Evolutionary conservation across 2,113 vertebrate species (phyloP).

Genomic region (Mus pahari): DNA sequence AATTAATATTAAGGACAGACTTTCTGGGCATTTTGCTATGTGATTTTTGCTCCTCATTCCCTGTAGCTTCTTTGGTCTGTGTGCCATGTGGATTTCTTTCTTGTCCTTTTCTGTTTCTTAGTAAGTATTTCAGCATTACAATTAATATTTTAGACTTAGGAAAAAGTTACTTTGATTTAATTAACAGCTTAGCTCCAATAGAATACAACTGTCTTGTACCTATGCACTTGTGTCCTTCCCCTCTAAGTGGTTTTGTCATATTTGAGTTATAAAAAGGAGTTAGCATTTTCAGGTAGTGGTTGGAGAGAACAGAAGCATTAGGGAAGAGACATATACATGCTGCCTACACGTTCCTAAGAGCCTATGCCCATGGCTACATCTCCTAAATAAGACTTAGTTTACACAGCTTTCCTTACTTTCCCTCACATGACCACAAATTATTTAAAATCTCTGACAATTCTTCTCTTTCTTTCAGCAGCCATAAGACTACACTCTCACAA

Average conservation of each 20-base stretch:
- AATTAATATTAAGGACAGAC: not conserved
- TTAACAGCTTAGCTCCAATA: not conserved
- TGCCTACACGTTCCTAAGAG: not conserved
- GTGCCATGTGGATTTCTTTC: not conserved
- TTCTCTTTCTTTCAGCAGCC: not conserved
- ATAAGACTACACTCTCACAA: constrained; percentile 31
- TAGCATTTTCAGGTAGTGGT: constrained; percentile 44
- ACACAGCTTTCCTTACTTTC: constrained; percentile 59
- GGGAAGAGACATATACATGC: constrained; percentile 2
- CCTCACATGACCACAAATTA: constrained; percentile 45
- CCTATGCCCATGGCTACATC: not conserved
- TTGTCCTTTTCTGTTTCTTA: not conserved
- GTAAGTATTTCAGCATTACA: not conserved
- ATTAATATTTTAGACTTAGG: not conserved
- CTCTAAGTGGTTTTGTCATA: not conserved
- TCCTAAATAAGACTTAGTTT: constrained; percentile 34
- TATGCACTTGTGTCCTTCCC: not conserved
- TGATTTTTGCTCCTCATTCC: not conserved
- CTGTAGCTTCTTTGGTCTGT: not conserved
- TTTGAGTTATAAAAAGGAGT: not conserved
- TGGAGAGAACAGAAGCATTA: not conserved
- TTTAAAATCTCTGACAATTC: constrained; percentile 23
- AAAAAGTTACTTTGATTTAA: not conserved
- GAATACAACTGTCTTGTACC: not conserved
- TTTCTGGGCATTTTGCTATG: not conserved